A percentile compares a stretch with the other conserved stretches of the same genome.
Conservation (phyloP, 2,888 invertebrate genomes). For the Entomobrya multifasciata region DNA sequence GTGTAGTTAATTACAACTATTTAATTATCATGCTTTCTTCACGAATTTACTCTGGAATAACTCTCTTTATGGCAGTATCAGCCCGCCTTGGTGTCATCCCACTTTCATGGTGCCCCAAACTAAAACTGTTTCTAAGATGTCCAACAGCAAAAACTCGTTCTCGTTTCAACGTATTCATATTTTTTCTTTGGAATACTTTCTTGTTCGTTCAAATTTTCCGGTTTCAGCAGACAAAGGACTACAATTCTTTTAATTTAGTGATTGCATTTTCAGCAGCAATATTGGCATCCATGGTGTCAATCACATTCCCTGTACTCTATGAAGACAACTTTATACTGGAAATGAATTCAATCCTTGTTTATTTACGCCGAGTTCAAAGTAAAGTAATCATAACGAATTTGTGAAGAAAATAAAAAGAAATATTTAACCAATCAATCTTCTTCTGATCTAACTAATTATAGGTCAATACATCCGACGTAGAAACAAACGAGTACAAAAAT, state of each 20-base stretch:
- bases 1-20: too few relatives aligned
- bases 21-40: not conserved
- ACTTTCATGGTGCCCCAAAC: conserved; percentile 2
- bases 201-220: not conserved
- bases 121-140: not conserved
- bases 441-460: too few relatives aligned
- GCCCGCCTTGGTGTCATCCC: not conserved
- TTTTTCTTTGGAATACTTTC: not conserved
- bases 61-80: not conserved
- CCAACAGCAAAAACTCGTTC: not conserved
- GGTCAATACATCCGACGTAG: too few relatives aligned
- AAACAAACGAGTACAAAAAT: not conserved
- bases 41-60: conserved; percentile 8
- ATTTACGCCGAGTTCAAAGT: conserved; percentile 23
- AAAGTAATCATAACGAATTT: not conserved
- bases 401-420: too few relatives aligned
- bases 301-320: not conserved
- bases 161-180: not conserved
- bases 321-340: conserved; percentile 1
- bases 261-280: conserved; percentile 6
- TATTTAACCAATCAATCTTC: too few relatives aligned
- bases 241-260: not conserved
- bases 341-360: not conserved
- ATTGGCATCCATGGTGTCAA: not conserved
- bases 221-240: not conserved